Percentiles rank a stretch among this genome's conserved stretches.
These are phyloP conservation scores for Papilio xuthus DNA, from an alignment of 1,140 invertebrate species.

Conservation along the genomic window DNA sequence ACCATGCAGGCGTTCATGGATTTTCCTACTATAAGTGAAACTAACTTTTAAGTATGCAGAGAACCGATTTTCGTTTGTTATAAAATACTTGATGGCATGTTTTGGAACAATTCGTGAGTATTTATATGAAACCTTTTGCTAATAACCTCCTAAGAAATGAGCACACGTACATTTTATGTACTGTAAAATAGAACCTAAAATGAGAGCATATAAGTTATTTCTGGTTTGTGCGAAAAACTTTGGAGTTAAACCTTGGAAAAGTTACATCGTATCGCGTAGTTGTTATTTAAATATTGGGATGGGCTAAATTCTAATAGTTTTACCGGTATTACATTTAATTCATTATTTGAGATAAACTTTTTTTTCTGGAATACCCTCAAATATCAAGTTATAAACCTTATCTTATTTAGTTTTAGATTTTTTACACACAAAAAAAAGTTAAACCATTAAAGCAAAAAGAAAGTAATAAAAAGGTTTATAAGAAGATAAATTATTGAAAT, in stretches of 20 bases:
- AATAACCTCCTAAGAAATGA: conserved; percentile 2
- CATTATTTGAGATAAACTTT: background rate
- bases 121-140: background rate
- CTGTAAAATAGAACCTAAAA: background rate
- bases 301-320: background rate
- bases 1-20: conserved; percentile 36
- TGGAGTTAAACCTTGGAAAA: background rate
- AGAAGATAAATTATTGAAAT: background rate
- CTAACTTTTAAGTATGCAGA: background rate
- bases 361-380: background rate
- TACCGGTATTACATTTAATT: background rate
- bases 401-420: background rate
- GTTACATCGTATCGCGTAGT: background rate
- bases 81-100: background rate
- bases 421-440: background rate
- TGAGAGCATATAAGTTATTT: background rate
- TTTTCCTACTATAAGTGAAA: conserved; percentile 18
- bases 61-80: background rate
- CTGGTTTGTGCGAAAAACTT: background rate
- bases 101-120: background rate
- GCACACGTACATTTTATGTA: conserved; percentile 5
- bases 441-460: too few relatives aligned
- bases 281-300: background rate
- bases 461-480: background rate
- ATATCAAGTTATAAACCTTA: background rate